These are phyloP conservation scores for Tenthredo scrophulariae DNA, from an alignment of 2,888 invertebrate species.

Conservation along the genomic window DNA sequence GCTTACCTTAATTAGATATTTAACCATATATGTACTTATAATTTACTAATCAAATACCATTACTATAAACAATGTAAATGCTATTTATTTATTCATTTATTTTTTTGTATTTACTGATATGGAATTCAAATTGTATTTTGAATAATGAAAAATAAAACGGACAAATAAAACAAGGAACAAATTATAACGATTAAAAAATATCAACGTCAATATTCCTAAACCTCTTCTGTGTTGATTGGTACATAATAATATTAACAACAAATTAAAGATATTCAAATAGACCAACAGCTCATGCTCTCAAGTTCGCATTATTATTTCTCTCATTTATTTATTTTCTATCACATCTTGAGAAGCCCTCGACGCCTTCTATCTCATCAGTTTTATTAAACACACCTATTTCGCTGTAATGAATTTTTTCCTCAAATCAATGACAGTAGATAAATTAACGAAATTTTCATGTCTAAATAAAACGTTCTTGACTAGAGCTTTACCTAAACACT, in stretches of 20 bases:
- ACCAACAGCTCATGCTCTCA: constrained; percentile 22
- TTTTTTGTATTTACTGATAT: not conserved
- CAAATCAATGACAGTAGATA: not conserved
- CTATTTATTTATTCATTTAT: not conserved
- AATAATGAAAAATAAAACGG: not conserved
- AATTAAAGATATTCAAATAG: not conserved
- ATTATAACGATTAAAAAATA: not conserved
- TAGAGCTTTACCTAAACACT: constrained; percentile 65
- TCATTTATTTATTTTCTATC: not conserved
- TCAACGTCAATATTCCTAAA: not conserved
- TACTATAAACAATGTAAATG: constrained; percentile 40
- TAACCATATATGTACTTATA: constrained; percentile 42
- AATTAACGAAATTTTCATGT: constrained; percentile 19
- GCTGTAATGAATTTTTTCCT: not conserved
- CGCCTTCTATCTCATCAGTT: not conserved
- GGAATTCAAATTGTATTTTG: not conserved
- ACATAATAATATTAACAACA: constrained; percentile 33
- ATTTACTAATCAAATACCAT: not conserved
- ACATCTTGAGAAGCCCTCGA: constrained; percentile 31
- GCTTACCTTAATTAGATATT: constrained; percentile 34
- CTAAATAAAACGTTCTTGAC: constrained; percentile 58
- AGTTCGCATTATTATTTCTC: constrained; percentile 34
- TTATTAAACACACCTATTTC: not conserved
- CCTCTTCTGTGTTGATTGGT: constrained; percentile 10
- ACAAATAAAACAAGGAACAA: not conserved